Base-by-base conservation (phyloP, 2,113 vertebrate species). In the Gambusia holbrooki region DNA sequence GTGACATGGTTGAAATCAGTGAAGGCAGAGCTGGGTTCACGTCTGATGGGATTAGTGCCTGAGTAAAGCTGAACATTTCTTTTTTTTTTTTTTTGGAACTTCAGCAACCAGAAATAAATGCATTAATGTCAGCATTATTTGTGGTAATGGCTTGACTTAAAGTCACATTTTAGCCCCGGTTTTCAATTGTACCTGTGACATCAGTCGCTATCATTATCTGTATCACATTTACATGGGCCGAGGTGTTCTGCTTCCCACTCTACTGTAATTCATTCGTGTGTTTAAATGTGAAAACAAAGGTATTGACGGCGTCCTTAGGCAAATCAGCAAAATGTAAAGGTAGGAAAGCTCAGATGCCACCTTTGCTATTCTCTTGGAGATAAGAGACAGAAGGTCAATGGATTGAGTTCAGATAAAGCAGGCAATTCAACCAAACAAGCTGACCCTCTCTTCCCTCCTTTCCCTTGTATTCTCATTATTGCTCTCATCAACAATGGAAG, bases 341-440 rank as follows among this genome's bases (percentile, higher is more conserved):
- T 45, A 22, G 66, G 19, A 28, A 72, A 67, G 35, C 75, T 81
- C 67, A 78, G 80, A 82, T 33, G 33, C 76, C 71, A 81, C 66
- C 76, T 66, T 69, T 61, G 78, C 82, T 71, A 19, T 72, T 83
- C 69, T 85, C 62, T 62, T 54, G 71, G 10, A 66, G 79, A 77
- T 63, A 19, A 60, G 58, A 77, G 76, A 77, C 80, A 83, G 77
- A 75, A 87, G 83, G 73, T 88, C 88, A 81, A 84, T 86, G 74
- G 79, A 84, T 51, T 62, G 83, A 82, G 62, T 37, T 62, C 71
- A 84, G 81, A 79, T 67, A 81, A 87, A 84, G 48, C 66, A 69
- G 81, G 85, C 70, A 69, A 72, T 84, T 80, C 79, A 58, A 79
- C 66, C 45, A 70, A 63, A 84, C 74, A 71, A 71, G 66, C 74